Evolutionary conservation across 2,888 invertebrate genomes (phyloP).

Genomic region (Coronaproctus castanopsis): DNA sequence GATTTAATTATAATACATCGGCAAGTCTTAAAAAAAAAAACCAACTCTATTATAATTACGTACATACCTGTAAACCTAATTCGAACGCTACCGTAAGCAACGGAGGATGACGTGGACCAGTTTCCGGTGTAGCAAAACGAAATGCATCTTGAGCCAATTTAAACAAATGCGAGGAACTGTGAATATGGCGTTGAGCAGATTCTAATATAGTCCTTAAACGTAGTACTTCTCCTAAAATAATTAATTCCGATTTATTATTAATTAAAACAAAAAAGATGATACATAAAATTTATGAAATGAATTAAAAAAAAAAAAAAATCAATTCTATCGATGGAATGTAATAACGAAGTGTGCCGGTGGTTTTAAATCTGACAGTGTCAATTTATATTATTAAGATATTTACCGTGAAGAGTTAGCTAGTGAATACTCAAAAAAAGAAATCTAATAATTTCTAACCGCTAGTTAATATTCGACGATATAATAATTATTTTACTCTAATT

Average conservation of each 20-base stretch:
- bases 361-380: too few relatives aligned
- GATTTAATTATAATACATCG: background rate
- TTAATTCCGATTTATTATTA: background rate
- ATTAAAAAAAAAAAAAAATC: too few relatives aligned
- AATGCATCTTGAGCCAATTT: constrained; percentile 68
- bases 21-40: background rate
- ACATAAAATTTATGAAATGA: background rate
- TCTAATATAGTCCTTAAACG: constrained; percentile 52
- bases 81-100: constrained; percentile 62
- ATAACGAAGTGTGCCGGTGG: background rate
- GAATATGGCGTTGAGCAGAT: constrained; percentile 59
- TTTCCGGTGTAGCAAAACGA: constrained; percentile 58
- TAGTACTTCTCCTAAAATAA: constrained; percentile 40
- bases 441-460: too few relatives aligned
- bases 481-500: too few relatives aligned
- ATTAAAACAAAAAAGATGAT: background rate
- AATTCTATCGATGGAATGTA: background rate
- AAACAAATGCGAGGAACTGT: constrained; percentile 64
- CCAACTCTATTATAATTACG: too few relatives aligned
- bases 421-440: too few relatives aligned
- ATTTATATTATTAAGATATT: too few relatives aligned
- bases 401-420: too few relatives aligned
- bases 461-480: too few relatives aligned
- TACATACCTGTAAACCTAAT: constrained; percentile 54
- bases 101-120: constrained; percentile 53